These are phyloP conservation scores for Aldabrachelys gigantea DNA, from an alignment of 2,113 vertebrate genomes.

Conservation along the genomic window DNA sequence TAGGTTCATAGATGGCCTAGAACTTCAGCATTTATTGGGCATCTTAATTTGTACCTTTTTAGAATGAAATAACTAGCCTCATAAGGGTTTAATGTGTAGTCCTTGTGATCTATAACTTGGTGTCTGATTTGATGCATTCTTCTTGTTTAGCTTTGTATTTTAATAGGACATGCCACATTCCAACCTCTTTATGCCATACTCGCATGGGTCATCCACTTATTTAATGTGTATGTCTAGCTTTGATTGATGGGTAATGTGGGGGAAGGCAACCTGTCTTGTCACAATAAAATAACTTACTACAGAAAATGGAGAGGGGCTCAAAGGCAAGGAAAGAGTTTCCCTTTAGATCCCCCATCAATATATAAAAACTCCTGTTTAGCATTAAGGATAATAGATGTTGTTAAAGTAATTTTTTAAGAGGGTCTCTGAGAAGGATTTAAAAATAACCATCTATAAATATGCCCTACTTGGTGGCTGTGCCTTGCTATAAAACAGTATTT, in stretches of 20 bases:
- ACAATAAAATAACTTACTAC: not conserved
- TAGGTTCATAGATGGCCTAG: rapidly evolving
- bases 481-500: not conserved
- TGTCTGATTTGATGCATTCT: not conserved
- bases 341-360: not conserved
- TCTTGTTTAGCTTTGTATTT: not conserved
- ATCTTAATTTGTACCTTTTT: not conserved
- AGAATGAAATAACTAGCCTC: not conserved
- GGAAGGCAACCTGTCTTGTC: not conserved
- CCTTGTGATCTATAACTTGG: not conserved
- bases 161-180: not conserved
- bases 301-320: not conserved
- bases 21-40: not conserved
- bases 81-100: rapidly evolving
- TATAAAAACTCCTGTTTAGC: not conserved
- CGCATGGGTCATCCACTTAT: not conserved
- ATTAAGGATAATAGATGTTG: not conserved
- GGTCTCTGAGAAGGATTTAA: not conserved
- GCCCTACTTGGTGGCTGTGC: not conserved
- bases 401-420: not conserved
- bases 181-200: not conserved
- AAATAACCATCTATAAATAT: not conserved
- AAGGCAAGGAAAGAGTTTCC: not conserved
- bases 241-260: not conserved
- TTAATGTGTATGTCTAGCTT: not conserved